A percentile compares a stretch with the other conserved stretches of the same genome.
These are phyloP conservation scores for Agonopterix heracliana DNA, from an alignment of 2,888 invertebrate genomes.

Conservation along the genomic window DNA sequence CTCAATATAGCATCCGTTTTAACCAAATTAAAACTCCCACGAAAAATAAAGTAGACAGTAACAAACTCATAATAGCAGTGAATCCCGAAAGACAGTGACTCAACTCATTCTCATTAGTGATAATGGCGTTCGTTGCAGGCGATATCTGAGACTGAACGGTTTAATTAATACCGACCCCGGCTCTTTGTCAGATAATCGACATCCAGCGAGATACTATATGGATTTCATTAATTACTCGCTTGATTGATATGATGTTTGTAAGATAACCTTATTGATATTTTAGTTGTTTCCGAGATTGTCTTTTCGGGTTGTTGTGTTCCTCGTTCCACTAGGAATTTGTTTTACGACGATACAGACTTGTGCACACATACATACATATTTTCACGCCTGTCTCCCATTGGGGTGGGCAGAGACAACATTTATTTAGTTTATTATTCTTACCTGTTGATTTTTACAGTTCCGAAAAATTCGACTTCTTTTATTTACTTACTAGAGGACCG, in stretches of 20 bases:
- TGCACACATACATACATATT: too few species aligned
- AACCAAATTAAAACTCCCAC: background rate
- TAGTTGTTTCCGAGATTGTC: too few species aligned
- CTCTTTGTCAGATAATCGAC: conserved; percentile 48
- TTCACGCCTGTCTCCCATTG: too few species aligned
- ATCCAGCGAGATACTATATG: conserved; percentile 17
- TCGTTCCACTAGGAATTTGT: too few species aligned
- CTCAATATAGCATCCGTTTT: too few species aligned
- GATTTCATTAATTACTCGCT: conserved; percentile 19
- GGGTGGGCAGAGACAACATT: too few species aligned
- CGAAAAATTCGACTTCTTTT: too few species aligned
- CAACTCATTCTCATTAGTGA: conserved; percentile 47
- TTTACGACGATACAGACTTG: too few species aligned
- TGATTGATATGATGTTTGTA: conserved; percentile 9
- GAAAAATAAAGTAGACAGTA: background rate
- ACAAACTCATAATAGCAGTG: background rate
- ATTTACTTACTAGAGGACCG: too few species aligned
- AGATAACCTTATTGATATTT: background rate
- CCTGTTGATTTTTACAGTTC: too few species aligned
- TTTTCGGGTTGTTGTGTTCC: too few species aligned
- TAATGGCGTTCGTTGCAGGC: conserved; percentile 45
- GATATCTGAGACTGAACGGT: conserved; percentile 55
- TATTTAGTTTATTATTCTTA: too few species aligned
- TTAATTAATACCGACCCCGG: conserved; percentile 50
- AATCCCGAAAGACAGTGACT: conserved; percentile 22